Percentiles rank a stretch among this genome's conserved stretches.
These are phyloP conservation scores for Autographa pulchrina DNA, from an alignment of 2,888 invertebrate genomes.

Conservation along the genomic window DNA sequence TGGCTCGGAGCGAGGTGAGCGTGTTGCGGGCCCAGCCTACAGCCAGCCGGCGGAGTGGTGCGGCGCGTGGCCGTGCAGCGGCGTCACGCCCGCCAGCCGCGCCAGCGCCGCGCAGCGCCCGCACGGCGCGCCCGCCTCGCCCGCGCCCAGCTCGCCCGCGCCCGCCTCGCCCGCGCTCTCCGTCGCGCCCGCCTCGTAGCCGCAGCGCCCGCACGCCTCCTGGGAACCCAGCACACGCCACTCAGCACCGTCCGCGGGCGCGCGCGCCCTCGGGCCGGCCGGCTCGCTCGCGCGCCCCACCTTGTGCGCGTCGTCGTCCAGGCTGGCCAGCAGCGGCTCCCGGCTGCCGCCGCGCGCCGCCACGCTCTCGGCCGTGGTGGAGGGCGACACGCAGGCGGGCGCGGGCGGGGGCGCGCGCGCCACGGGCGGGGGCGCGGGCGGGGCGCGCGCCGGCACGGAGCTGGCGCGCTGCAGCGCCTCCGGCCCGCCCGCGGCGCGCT, in stretches of 20 bases:
- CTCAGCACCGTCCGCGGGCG: conserved; percentile 43
- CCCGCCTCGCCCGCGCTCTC: conserved; percentile 26
- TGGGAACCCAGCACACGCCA: conserved; percentile 46
- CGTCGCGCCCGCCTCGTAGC: conserved; percentile 60
- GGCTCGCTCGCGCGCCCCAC: conserved; percentile 52
- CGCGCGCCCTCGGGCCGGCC: conserved; percentile 28
- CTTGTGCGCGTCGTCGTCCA: conserved; percentile 86
- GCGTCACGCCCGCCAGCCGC: conserved; percentile 93
- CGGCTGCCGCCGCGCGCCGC: conserved; percentile 85
- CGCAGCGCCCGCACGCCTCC: conserved; percentile 72
- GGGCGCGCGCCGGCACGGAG: conserved; percentile 67
- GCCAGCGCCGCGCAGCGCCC: conserved; percentile 90
- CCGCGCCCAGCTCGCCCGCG: conserved; percentile 36
- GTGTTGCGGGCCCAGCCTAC: conserved; percentile 62
- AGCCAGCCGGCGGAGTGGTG: conserved; percentile 92
- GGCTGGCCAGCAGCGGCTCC: conserved; percentile 91
- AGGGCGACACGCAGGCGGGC: conserved; percentile 59
- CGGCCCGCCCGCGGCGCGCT: conserved; percentile 53
- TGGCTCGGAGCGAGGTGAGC: conserved; percentile 3
- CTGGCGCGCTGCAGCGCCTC: conserved; percentile 76
- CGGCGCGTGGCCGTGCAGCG: conserved; percentile 92
- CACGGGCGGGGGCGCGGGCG: conserved; percentile 68
- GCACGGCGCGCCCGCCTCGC: conserved; percentile 64
- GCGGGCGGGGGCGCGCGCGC: conserved; percentile 78
- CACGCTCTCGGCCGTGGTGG: conserved; percentile 63